Base-by-base conservation (phyloP, 1,140 invertebrate species). In the Piezodorus guildinii region DNA sequence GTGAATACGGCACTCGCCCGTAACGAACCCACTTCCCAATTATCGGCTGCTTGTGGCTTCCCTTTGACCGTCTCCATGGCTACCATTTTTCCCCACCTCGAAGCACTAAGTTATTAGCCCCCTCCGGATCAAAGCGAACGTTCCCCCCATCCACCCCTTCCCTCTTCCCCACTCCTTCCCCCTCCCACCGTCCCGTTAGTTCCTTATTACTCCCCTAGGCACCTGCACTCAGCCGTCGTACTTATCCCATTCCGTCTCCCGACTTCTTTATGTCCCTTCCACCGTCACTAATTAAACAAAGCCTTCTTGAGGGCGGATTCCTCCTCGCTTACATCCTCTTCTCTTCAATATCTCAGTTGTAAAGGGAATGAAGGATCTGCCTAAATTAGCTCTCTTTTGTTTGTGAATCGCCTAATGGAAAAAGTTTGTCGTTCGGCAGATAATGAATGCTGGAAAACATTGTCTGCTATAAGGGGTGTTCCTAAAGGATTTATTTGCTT, bases 191-290 rank as follows among this genome's bases (percentile, higher is more conserved):
- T n/a, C n/a, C n/a, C n/a, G n/a, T 49, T 49, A 49, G n/a, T 49
- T 49, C 46, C 46, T 49, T 49, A 49, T 49, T 49, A 49, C 46
- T 49, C 17, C 46, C 46, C 21, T 49, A 17, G 46, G n/a, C 46
- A 17, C 21, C 21, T 21, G 46, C n/a, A 5, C 21, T 17, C n/a
- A 3, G 16, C n/a, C 17, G 46, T 49, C 46, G 8, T 49, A 49
- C 21, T 19, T 21, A 49, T 49, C 46, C 46, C 21, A 49, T 49
- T 21, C 46, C 46, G 16, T 21, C 46, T 21, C 46, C 45, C 46
- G 46, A 49, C n/a, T 49, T 21, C 21, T 49, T 39, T 39, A 39
- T 39, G 12, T 39, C 34, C 34, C 6, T 10, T 39, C 12, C 34
- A 39, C 34, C 34, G 34, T 39, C 34, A 6, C 34, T 39, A 39